Conservation (phyloP, 2,797 vertebrate species). For the Melanotaenia boesemani region DNA sequence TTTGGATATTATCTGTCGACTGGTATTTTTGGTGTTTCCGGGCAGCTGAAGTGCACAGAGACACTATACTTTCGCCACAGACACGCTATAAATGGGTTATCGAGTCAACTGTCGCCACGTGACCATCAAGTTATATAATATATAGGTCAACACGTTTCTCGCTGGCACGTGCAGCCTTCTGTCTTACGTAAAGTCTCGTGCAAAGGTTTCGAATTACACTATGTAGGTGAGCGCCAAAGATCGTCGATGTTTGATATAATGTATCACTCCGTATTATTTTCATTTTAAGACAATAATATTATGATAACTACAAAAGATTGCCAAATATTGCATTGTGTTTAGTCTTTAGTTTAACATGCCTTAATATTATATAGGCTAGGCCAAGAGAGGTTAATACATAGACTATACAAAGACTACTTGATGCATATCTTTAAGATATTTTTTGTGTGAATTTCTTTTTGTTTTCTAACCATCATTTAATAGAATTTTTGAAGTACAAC, state of each 20-base stretch:
- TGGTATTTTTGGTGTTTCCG: constrained; percentile 17
- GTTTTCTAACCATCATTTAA: too few relatives aligned
- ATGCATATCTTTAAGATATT: not conserved
- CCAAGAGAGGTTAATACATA: not conserved
- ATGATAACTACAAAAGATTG: too few relatives aligned
- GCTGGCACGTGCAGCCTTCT: constrained; percentile 70
- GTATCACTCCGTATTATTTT: constrained; percentile 15
- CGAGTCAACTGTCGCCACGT: constrained; percentile 60
- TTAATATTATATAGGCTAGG: too few relatives aligned
- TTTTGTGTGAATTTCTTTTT: too few relatives aligned
- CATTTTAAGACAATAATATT: too few relatives aligned
- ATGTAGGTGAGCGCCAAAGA: constrained; percentile 72
- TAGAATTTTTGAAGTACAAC: too few relatives aligned
- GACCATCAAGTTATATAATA: constrained; percentile 73
- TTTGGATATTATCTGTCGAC: constrained; percentile 7
- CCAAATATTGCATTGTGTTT: not conserved
- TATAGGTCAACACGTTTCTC: constrained; percentile 79
- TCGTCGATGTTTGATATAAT: not conserved
- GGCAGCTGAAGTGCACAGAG: not conserved
- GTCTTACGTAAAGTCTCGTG: constrained; percentile 80
- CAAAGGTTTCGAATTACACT: constrained; percentile 73
- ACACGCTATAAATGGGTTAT: constrained; percentile 62
- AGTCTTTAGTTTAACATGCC: not conserved
- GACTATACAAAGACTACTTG: not conserved
- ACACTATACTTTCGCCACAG: constrained; percentile 44